Evolutionary conservation across 2,888 invertebrate genomes (phyloP).

Genomic region (Stenodema calcarata): DNA sequence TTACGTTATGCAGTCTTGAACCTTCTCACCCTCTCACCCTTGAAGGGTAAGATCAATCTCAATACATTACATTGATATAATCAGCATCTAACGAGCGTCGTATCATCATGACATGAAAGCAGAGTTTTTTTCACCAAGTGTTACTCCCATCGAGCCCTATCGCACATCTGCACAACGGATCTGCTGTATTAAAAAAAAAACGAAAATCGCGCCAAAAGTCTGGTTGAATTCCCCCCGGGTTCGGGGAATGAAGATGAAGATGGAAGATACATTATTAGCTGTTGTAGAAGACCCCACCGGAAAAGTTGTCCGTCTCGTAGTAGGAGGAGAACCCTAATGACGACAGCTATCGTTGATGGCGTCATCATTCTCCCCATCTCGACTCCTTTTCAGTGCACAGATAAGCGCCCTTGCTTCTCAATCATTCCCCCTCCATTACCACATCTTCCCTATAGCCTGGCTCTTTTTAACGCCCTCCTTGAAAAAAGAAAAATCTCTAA

Average conservation of each 20-base stretch:
- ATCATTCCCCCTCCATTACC: background rate
- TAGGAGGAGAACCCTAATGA: background rate
- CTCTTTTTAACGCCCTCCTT: background rate
- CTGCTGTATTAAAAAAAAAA: background rate
- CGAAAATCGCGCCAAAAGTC: background rate
- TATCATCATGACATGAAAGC: too few relatives aligned
- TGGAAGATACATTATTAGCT: background rate
- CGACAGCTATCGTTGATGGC: constrained; percentile 22
- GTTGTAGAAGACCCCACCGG: background rate
- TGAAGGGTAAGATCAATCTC: too few relatives aligned
- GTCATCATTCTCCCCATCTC: background rate
- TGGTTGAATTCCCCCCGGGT: background rate
- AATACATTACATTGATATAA: too few relatives aligned
- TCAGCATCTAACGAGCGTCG: too few relatives aligned
- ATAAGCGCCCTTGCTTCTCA: background rate
- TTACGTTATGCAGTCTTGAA: too few relatives aligned
- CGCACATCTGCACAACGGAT: background rate
- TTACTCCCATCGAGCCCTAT: background rate
- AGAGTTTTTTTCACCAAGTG: too few relatives aligned
- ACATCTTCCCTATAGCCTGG: background rate
- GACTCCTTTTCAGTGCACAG: background rate
- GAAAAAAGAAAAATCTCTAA: background rate
- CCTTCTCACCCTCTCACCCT: too few relatives aligned
- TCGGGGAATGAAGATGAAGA: background rate
- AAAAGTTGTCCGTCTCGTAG: background rate